These are phyloP conservation scores for Lethenteron reissneri DNA, from an alignment of 2,113 vertebrate genomes.

Conservation along the genomic window DNA sequence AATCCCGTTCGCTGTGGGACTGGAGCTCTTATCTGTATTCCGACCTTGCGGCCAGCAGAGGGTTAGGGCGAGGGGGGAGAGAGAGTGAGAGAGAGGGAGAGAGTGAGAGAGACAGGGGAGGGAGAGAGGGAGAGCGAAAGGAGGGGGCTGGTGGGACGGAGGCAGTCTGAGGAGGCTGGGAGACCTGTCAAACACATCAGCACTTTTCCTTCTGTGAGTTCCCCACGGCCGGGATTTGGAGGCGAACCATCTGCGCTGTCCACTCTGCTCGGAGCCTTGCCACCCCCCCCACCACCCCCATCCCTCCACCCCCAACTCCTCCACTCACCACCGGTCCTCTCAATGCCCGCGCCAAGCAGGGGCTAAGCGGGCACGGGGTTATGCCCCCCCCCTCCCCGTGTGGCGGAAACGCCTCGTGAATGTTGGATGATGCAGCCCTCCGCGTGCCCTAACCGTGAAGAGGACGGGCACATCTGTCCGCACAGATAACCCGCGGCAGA, in stretches of 20 bases:
- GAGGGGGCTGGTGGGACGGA: background rate
- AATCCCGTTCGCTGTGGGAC: conserved; percentile 4
- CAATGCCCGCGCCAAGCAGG: too few relatives aligned
- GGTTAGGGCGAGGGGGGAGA: conserved; percentile 2
- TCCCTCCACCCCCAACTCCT: background rate
- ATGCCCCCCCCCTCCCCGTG: too few relatives aligned
- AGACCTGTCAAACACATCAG: conserved; percentile 5
- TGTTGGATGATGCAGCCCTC: too few relatives aligned
- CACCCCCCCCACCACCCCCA: background rate
- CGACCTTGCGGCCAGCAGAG: background rate
- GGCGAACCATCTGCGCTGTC: conserved; percentile 3
- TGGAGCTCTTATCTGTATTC: background rate
- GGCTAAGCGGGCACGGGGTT: too few relatives aligned
- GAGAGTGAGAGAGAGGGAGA: background rate
- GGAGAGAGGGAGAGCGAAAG: background rate
- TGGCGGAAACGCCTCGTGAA: too few relatives aligned
- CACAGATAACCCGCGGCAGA: too few relatives aligned
- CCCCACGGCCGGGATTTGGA: background rate
- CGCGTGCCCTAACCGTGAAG: too few relatives aligned
- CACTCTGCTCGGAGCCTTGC: background rate
- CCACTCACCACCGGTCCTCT: too few relatives aligned
- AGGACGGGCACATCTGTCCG: too few relatives aligned
- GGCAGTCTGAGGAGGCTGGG: background rate
- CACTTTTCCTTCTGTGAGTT: conserved; percentile 1
- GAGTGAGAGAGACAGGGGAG: too few relatives aligned